phyloP scores from a whole-genome alignment of 2,113 vertebrate species.

The Protobothrops mucrosquamatus region DNA sequence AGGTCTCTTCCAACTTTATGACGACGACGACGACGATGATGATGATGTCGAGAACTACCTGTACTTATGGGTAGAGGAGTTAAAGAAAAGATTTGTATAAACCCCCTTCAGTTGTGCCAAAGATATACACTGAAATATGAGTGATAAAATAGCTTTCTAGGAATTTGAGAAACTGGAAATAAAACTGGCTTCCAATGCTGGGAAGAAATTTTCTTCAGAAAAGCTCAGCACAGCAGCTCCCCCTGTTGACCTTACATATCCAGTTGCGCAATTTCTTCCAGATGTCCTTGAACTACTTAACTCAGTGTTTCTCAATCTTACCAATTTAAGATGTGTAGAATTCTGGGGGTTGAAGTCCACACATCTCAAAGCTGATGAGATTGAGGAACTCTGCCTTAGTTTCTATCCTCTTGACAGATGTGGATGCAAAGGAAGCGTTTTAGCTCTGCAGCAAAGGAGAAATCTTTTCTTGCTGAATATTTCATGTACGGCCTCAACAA shows the following conservation, averaged over 20 bases:
- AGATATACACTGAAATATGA: neutral
- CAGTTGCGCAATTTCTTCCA: neutral
- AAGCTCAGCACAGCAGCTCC: constrained; percentile 5
- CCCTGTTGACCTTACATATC: neutral
- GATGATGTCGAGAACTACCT: too few relatives aligned
- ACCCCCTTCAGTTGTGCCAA: neutral
- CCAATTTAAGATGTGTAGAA: neutral
- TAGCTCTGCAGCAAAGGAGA: neutral
- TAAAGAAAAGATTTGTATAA: neutral
- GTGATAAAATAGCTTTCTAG: constrained; percentile 1
- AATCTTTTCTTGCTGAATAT: neutral
- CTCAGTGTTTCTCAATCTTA: neutral
- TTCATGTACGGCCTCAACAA: neutral
- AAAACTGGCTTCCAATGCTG: neutral
- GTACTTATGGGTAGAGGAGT: neutral
- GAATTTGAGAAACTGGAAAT: neutral
- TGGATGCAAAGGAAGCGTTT: neutral
- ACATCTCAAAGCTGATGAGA: neutral
- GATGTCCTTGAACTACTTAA: neutral
- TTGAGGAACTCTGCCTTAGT: neutral
- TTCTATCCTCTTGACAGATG: neutral
- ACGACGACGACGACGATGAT: too few relatives aligned
- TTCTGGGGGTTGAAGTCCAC: neutral
- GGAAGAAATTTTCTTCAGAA: neutral
- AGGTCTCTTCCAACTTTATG: too few relatives aligned